Evolutionary conservation across 2,888 invertebrate genomes (phyloP), one percentile per base, ranked within the genome.

Genomic region (Chirona hameri): DNA sequence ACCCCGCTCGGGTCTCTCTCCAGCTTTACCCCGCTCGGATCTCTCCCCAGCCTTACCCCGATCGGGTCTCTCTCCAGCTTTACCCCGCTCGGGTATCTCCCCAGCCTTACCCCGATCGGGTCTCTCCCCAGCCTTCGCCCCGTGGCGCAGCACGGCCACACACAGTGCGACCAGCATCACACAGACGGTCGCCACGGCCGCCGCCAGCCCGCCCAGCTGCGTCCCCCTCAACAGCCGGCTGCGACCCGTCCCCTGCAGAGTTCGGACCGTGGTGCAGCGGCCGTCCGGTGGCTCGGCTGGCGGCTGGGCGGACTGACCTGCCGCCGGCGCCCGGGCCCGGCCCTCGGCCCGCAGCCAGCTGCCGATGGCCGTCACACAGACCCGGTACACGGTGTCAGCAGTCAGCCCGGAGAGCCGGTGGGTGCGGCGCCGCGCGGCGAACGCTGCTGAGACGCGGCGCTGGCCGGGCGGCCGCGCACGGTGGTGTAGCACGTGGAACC

Each of bases 261-360:
- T 72, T 18, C 72, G 29, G 29, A 72, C 72, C 14, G 4, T 29
- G 14, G 72, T 15, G 31, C 72, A 72, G 1, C 29, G 29, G 18
- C 31, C 27, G 72, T 72, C 72, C 12, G 27, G 29, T 7, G 12
- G 72, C 18, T 27, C 72, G 18, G 72, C 72, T 7, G 72, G 31
- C 72, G 31, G 18, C 14, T 1, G 18, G 72, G 72, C 31, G 18
- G 72, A 18, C 31, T 9, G 15, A 29, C 29, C 31, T 29, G 72
- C 15, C 31, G 15, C 31, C 72, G 72, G 29, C 18, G 72, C 1
- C 3, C 72, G 31, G 31, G 31, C 72, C 14, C 72, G 72, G 18
- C 31, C 72, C 72, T 72, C 31, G 18, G 31, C 72, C 3, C 72
- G 72, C 72, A 72, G 72, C 72, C 72, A 72, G 31, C 72, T 31